Conservation (phyloP, 2,797 vertebrate genomes). For the Cynopterus sphinx region DNA sequence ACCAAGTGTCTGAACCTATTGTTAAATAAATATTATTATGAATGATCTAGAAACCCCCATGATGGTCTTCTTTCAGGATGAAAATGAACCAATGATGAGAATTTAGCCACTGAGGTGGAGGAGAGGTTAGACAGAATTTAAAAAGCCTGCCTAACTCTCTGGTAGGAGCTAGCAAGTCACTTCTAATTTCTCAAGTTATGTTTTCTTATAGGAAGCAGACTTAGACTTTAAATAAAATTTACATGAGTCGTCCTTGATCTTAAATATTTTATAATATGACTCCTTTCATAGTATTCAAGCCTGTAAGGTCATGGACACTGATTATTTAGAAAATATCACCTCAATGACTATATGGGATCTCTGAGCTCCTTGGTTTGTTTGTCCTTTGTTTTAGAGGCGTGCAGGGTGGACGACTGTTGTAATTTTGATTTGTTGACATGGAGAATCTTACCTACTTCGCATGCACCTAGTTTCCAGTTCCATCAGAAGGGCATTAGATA, state of each 20-base stretch:
- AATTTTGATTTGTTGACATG: not conserved
- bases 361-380: not conserved
- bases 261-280: not conserved
- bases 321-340: not conserved
- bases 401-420: not conserved
- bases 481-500: not conserved
- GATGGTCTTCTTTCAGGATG: not conserved
- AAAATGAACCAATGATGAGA: not conserved
- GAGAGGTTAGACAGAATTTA: not conserved
- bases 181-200: not conserved
- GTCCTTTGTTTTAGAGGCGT: not conserved
- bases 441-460: not conserved
- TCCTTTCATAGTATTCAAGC: not conserved
- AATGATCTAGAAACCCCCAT: not conserved
- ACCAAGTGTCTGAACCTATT: not conserved
- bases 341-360: not conserved
- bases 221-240: not conserved
- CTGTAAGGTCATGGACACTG: not conserved
- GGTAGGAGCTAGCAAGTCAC: not conserved
- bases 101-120: not conserved
- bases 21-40: not conserved
- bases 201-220: not conserved
- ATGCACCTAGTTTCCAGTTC: not conserved
- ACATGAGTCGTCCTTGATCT: not conserved
- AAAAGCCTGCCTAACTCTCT: not conserved